Base-by-base conservation (phyloP, 2,113 vertebrate genomes). In the Lagopus leucura region DNA sequence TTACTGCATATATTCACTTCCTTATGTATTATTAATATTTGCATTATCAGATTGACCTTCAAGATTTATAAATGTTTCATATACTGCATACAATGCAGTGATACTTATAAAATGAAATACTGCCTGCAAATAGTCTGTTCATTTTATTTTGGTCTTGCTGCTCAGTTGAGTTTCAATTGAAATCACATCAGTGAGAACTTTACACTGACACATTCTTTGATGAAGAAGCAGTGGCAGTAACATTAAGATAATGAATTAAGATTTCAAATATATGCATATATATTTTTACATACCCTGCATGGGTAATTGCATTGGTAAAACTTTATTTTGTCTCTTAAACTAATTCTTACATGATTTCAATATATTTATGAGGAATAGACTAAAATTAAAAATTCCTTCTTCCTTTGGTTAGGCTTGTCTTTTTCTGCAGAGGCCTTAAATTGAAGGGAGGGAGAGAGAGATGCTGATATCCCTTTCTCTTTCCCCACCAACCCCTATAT, bases 1-100 rank as follows among this genome's bases (percentile, higher is more conserved):
- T 98, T 98, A 98, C 97, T 97, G 98, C 98, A 97, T 98, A 98
- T 98, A 98, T 98, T 98, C 98, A 93, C 97, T 97, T 98, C 97
- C 97, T 98, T 98, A 99, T 99, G 98, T 98, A 99, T 99, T 99
- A 99, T 99, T 99, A 99, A 99, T 99, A 98, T 99, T 98, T 98
- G 98, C 98, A 99, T 99, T 99, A 99, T 99, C 98, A 98, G 98
- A 98, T 98, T 98, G 99, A 99, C 99, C 99, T 99, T 99, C 98
- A 99, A 98, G 98, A 98, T 98, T 98, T 98, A 98, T 98, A 98
- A 98, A 98, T 98, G 98, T 98, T 98, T 98, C 98, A 98, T 98
- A 98, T 97, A 98, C 97, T 95, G 98, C 98, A 98, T 98, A 98
- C 97, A 98, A 97, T 98, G 97, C 97, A 97, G 97, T 95, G 97